Conservation (phyloP, 2,888 invertebrate species). For the Drosophila conformis region DNA sequence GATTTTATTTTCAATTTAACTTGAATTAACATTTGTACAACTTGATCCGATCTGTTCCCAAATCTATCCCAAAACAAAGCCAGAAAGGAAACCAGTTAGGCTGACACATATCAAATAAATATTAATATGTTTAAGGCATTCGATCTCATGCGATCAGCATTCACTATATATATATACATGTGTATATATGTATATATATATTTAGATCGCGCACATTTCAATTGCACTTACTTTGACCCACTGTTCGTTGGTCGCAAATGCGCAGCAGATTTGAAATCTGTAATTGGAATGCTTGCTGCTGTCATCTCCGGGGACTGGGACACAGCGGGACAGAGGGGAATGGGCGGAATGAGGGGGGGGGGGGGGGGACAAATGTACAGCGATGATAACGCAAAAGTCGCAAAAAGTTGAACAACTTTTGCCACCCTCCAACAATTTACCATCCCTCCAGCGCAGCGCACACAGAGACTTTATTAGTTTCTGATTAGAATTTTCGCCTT, state of each 20-base stretch:
- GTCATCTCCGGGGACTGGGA: conserved; percentile 18
- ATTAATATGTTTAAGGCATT: background rate
- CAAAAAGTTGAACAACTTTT: conserved; percentile 58
- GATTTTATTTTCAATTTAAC: background rate
- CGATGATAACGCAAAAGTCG: conserved; percentile 47
- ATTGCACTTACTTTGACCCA: conserved; percentile 8
- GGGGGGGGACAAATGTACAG: conserved; percentile 10
- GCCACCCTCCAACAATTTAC: conserved; percentile 8
- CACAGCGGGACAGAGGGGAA: too few relatives aligned
- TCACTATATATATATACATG: too few relatives aligned
- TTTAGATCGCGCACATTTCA: background rate
- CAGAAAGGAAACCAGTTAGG: background rate
- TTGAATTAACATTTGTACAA: too few relatives aligned
- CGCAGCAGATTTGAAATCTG: conserved; percentile 51
- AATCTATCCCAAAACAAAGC: background rate
- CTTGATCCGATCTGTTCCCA: background rate
- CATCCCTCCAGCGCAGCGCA: background rate
- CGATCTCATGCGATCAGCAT: background rate
- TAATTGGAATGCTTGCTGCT: conserved; percentile 42
- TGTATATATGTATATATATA: too few relatives aligned
- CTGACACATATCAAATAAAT: background rate
- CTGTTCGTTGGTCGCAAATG: conserved; percentile 49
- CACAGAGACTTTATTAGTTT: conserved; percentile 25
- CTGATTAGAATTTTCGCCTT: conserved; percentile 58
- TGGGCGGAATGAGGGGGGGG: too few relatives aligned